Evolutionary conservation across 1,140 invertebrate species (phyloP).

Genomic region (Drosophila busckii): DNA sequence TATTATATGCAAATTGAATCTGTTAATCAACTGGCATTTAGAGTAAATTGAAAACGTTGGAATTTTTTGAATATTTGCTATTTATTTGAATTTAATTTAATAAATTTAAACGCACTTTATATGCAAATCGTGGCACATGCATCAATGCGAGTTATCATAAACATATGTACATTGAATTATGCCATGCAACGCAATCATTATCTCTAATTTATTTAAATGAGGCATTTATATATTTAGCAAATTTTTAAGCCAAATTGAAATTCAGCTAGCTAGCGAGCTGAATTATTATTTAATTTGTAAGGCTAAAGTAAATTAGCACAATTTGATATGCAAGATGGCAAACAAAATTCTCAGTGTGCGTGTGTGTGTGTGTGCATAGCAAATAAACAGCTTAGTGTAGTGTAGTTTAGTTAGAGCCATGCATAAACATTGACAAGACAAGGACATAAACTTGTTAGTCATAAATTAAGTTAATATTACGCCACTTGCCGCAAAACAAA

Average conservation of each 20-base stretch:
- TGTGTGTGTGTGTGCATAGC: no score
- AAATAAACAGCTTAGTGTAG: conserved; percentile 16
- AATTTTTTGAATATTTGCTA: background rate
- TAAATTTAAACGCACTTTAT: conserved; percentile 6
- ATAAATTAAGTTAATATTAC: conserved; percentile 44
- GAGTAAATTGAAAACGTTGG: conserved; percentile 57
- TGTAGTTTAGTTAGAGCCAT: no score
- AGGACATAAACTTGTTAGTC: conserved; percentile 18
- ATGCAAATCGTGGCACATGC: conserved; percentile 3
- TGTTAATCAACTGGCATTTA: conserved; percentile 68
- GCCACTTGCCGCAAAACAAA: conserved; percentile 35
- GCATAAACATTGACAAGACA: background rate
- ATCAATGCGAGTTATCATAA: conserved; percentile 3
- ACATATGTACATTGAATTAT: conserved; percentile 1
- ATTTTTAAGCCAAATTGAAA: no score
- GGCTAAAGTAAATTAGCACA: no score
- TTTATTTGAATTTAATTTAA: conserved; percentile 36
- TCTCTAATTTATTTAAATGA: no score
- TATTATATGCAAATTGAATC: conserved; percentile 57
- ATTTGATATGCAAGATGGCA: no score
- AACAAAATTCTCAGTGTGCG: no score
- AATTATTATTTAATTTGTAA: no score
- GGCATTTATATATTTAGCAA: no score
- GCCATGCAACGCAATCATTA: no score
- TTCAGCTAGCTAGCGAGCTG: no score